Percentiles rank a stretch among this genome's conserved stretches.
phyloP scores from a whole-genome alignment of 2,888 invertebrate species.

The Gymnocheta viridis region DNA sequence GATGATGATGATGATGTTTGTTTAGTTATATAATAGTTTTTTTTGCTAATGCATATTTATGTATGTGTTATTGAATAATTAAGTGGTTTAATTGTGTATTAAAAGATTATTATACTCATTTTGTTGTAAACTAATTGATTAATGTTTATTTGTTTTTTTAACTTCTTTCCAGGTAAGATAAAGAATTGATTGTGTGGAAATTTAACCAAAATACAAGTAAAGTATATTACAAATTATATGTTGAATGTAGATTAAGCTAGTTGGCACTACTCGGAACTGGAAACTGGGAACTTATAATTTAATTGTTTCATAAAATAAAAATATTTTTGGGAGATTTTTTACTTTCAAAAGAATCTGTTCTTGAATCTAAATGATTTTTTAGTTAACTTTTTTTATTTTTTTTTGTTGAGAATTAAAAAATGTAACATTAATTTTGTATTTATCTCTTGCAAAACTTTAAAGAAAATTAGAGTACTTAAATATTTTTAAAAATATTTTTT shows the following conservation, averaged over 20 bases:
- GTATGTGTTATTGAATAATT: conserved; percentile 29
- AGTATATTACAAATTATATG: not conserved
- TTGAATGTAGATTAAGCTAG: not conserved
- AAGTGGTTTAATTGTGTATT: not conserved
- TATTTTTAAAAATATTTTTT: too few relatives aligned
- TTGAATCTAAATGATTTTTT: too few relatives aligned
- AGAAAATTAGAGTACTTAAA: too few relatives aligned
- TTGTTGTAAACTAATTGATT: conserved; percentile 17
- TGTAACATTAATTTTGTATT: too few relatives aligned
- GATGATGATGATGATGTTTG: not conserved
- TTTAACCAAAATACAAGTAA: not conserved
- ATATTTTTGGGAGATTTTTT: too few relatives aligned
- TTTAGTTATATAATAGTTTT: conserved; percentile 5
- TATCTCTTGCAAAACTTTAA: too few relatives aligned
- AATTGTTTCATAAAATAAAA: not conserved
- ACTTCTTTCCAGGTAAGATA: conserved; percentile 40
- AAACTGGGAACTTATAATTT: not conserved
- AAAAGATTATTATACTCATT: not conserved
- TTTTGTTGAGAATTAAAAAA: too few relatives aligned
- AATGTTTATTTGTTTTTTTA: conserved; percentile 4
- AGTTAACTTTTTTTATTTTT: too few relatives aligned
- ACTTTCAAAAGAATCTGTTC: too few relatives aligned
- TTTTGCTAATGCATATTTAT: conserved; percentile 2
- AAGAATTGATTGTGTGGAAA: not conserved
- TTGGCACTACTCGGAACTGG: not conserved